Evolutionary conservation across 1,140 invertebrate genomes (phyloP).

Genomic region (Aphelenchoides besseyi): DNA sequence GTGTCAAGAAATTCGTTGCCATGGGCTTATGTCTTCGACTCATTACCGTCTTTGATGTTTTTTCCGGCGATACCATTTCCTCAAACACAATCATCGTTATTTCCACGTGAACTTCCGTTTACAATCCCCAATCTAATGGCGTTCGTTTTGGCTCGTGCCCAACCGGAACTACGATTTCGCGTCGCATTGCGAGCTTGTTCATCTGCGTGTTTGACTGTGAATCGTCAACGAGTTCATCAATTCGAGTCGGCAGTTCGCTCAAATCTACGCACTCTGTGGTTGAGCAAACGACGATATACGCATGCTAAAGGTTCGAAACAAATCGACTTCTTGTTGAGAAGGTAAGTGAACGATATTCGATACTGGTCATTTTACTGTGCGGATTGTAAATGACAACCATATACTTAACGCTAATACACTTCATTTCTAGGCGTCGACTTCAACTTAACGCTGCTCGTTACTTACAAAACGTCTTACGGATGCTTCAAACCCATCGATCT

Average conservation of each 20-base stretch:
- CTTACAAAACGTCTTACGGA: slow-evolving; percentile 4
- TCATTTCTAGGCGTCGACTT: slow-evolving; percentile 7
- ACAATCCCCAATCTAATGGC: slow-evolving; percentile 32
- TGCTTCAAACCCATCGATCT: slow-evolving; percentile 3
- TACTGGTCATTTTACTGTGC: neutral
- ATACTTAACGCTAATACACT: neutral
- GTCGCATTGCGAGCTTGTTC: slow-evolving; percentile 22
- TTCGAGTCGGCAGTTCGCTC: slow-evolving; percentile 6
- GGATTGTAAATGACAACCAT: too few relatives aligned
- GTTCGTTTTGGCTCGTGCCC: slow-evolving; percentile 23
- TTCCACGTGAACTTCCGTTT: slow-evolving; percentile 13
- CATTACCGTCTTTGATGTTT: slow-evolving; percentile 24
- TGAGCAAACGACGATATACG: neutral
- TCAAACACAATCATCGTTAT: slow-evolving; percentile 3
- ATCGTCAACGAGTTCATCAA: slow-evolving; percentile 13
- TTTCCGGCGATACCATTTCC: slow-evolving; percentile 21
- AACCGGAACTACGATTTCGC: slow-evolving; percentile 29
- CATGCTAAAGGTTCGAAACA: neutral
- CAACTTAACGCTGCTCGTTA: slow-evolving; percentile 9
- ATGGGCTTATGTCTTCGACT: slow-evolving; percentile 22
- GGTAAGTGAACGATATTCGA: slow-evolving; percentile 5
- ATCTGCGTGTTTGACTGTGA: neutral
- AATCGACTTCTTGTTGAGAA: slow-evolving; percentile 1
- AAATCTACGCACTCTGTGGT: slow-evolving; percentile 4
- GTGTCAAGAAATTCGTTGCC: slow-evolving; percentile 20